phyloP scores from a whole-genome alignment of 2,797 vertebrate species.

The Poeciliopsis turneri region DNA sequence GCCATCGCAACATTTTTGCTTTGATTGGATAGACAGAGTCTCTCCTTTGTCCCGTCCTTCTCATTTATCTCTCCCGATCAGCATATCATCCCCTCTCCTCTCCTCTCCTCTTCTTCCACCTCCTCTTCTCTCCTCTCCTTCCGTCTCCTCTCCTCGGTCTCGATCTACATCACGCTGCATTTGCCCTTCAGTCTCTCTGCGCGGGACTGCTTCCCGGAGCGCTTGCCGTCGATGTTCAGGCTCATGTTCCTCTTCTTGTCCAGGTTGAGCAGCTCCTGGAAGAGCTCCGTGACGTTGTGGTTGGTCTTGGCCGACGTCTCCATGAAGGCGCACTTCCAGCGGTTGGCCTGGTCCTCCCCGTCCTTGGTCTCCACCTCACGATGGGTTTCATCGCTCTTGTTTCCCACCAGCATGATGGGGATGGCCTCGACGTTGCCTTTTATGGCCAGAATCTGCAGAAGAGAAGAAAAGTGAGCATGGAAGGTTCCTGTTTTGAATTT shows the following conservation, averaged over 20 bases:
- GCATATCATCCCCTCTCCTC: neutral
- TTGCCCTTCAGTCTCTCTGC: conserved; percentile 96
- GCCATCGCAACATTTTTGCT: conserved; percentile 25
- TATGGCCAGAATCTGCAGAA: conserved; percentile 87
- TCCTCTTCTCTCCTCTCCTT: neutral
- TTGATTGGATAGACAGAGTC: conserved; percentile 7
- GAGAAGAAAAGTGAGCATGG: neutral
- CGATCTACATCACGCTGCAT: conserved; percentile 90
- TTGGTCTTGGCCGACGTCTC: conserved; percentile 99
- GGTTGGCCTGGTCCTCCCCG: conserved; percentile 91
- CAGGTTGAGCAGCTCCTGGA: conserved; percentile 96
- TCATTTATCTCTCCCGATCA: neutral
- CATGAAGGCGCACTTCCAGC: conserved; percentile 98
- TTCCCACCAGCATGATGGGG: conserved; percentile 97
- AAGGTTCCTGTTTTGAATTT: neutral
- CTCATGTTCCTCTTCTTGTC: conserved; percentile 96
- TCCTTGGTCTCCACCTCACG: conserved; percentile 93
- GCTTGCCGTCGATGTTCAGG: conserved; percentile 94
- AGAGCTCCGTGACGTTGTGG: conserved; percentile 97
- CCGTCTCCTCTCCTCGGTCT: conserved; percentile 7
- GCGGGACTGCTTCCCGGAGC: conserved; percentile 92
- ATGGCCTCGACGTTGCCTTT: conserved; percentile 94
- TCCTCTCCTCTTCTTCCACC: conserved; percentile 7
- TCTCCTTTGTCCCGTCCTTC: conserved; percentile 10
- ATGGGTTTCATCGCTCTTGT: conserved; percentile 96